phyloP scores from a whole-genome alignment of 2,888 invertebrate species.

The Lumbricus terrestris region DNA sequence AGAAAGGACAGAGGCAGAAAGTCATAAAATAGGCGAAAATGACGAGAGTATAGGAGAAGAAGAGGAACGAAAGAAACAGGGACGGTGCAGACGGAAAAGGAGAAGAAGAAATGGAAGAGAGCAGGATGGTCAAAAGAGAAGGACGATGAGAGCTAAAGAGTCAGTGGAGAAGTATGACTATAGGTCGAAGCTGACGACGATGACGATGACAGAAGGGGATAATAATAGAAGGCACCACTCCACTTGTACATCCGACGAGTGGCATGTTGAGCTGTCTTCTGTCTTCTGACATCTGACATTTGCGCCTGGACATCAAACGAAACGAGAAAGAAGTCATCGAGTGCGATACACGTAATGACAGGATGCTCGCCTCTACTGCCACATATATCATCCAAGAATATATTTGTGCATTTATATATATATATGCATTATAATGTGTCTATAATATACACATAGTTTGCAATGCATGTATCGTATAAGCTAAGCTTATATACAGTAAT shows the following conservation, averaged over 20 bases:
- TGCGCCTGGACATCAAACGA: background rate
- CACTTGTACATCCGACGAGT: background rate
- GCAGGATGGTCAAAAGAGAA: background rate
- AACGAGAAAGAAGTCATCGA: background rate
- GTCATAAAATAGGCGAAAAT: no score
- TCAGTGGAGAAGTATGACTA: no score
- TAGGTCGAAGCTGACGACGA: no score
- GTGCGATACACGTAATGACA: background rate
- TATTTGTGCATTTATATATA: no score
- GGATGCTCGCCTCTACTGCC: background rate
- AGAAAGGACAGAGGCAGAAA: no score
- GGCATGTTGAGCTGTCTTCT: background rate
- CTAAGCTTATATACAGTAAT: background rate
- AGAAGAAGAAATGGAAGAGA: background rate
- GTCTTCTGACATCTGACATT: background rate
- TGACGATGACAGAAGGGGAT: no score
- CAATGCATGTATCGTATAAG: background rate
- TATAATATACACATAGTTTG: no score
- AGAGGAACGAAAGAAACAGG: no score
- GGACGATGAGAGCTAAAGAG: background rate
- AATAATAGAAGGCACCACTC: no score
- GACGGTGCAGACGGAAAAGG: no score
- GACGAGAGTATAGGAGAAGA: no score
- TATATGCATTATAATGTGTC: no score
- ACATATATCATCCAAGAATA: constrained; percentile 17